Percentiles rank a stretch among this genome's conserved stretches.
Evolutionary conservation across 2,113 vertebrate genomes (phyloP).

Genomic region (Hypomesus transpacificus): DNA sequence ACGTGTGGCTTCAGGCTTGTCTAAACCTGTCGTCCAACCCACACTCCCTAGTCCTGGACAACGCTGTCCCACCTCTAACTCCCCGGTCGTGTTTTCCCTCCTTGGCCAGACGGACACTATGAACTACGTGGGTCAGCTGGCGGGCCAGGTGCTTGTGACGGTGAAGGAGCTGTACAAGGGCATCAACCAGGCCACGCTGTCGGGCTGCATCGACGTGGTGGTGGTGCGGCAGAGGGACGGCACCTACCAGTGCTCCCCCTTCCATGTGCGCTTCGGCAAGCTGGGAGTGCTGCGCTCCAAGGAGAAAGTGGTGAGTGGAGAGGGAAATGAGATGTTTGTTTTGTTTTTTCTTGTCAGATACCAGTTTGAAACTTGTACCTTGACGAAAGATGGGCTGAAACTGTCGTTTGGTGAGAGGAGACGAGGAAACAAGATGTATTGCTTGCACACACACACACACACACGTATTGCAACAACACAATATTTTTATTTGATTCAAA

Average conservation of each 20-base stretch:
- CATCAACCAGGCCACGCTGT: conserved; percentile 95
- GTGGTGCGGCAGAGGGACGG: conserved; percentile 92
- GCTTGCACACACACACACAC: too few species aligned
- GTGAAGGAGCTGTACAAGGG: conserved; percentile 97
- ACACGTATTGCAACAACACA: too few species aligned
- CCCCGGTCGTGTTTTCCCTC: too few species aligned
- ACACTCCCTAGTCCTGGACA: too few species aligned
- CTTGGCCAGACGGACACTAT: conserved; percentile 83
- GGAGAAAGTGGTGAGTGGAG: conserved; percentile 91
- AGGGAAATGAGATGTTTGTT: background rate
- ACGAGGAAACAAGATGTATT: background rate
- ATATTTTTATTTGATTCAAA: too few species aligned
- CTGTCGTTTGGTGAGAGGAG: background rate
- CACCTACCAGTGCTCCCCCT: conserved; percentile 91
- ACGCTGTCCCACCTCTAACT: too few species aligned
- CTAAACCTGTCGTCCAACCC: too few species aligned
- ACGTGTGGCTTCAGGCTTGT: too few species aligned
- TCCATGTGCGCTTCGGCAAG: conserved; percentile 96
- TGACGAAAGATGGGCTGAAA: background rate
- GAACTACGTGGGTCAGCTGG: conserved; percentile 98
- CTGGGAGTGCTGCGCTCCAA: conserved; percentile 94
- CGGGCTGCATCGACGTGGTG: conserved; percentile 95
- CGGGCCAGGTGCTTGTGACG: conserved; percentile 94
- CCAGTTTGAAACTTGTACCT: background rate
- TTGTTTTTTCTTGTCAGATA: background rate